Percentiles rank a stretch among this genome's conserved stretches.
phyloP scores from a whole-genome alignment of 2,797 vertebrate species.

The Notoglanidium macrostoma region DNA sequence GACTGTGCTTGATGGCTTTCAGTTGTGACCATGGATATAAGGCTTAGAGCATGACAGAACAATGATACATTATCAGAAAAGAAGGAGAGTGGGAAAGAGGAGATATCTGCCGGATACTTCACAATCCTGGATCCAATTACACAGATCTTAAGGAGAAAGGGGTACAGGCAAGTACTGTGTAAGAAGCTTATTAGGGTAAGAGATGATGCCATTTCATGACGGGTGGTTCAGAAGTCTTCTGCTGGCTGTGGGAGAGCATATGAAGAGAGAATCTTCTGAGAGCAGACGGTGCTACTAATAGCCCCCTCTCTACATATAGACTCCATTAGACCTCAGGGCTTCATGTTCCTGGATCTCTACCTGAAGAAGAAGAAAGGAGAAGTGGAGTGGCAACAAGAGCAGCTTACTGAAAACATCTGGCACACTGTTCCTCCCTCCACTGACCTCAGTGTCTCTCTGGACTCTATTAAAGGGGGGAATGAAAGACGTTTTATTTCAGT shows the following conservation, averaged over 20 bases:
- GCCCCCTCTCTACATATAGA: slow-evolving; percentile 43
- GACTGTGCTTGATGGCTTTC: slow-evolving; percentile 77
- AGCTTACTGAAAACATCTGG: slow-evolving; percentile 20
- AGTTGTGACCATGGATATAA: slow-evolving; percentile 66
- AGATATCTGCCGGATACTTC: slow-evolving; percentile 70
- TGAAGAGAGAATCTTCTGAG: slow-evolving; percentile 60
- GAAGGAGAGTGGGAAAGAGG: slow-evolving; percentile 39
- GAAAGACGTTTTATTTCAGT: slow-evolving; percentile 20
- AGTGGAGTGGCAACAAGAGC: slow-evolving; percentile 38
- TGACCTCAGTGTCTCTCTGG: slow-evolving; percentile 12
- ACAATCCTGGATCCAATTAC: slow-evolving; percentile 72
- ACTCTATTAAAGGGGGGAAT: slow-evolving; percentile 20
- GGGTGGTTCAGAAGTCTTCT: slow-evolving; percentile 74
- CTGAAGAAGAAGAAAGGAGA: slow-evolving; percentile 32
- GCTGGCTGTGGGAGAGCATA: slow-evolving; percentile 65
- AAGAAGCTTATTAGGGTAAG: slow-evolving; percentile 77
- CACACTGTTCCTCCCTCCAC: neutral
- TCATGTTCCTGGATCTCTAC: slow-evolving; percentile 17
- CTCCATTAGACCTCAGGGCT: slow-evolving; percentile 41
- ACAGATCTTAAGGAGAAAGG: slow-evolving; percentile 60
- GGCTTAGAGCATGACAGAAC: neutral
- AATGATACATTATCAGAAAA: slow-evolving; percentile 32
- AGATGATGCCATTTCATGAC: slow-evolving; percentile 73
- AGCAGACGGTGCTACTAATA: slow-evolving; percentile 64
- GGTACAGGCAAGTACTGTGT: slow-evolving; percentile 70